Evolutionary conservation across 2,797 vertebrate species (phyloP).

Genomic region (Amblyraja radiata): DNA sequence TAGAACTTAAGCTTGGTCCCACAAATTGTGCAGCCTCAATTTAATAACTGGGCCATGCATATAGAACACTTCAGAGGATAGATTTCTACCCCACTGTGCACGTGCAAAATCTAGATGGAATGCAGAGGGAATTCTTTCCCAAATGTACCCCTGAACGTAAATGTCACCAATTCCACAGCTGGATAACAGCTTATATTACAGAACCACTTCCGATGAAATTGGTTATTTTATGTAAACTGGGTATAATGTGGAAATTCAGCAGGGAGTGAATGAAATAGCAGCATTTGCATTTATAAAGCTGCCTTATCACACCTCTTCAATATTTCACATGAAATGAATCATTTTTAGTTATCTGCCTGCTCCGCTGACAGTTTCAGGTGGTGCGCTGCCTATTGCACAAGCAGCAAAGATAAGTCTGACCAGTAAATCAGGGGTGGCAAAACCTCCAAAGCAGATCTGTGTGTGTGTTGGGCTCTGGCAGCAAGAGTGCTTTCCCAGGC

Average conservation of each 20-base stretch:
- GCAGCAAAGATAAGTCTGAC: background rate
- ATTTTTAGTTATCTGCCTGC: background rate
- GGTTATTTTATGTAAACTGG: background rate
- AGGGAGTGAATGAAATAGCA: background rate
- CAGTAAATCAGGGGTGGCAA: background rate
- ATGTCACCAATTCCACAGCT: background rate
- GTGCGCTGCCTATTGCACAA: background rate
- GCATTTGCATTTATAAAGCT: background rate
- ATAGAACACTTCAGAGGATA: no score
- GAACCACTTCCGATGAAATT: background rate
- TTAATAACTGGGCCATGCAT: no score
- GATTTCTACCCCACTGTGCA: background rate
- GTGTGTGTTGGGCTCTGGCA: background rate
- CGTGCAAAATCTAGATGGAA: background rate
- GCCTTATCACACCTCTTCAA: background rate
- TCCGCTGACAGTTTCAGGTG: background rate
- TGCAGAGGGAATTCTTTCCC: background rate
- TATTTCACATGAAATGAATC: background rate
- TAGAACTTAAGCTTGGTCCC: no score
- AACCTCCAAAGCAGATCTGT: background rate
- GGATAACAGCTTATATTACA: background rate
- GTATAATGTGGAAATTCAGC: background rate
- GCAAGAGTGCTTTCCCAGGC: background rate
- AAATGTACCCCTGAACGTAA: background rate
- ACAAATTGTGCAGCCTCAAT: no score